A percentile compares a stretch with the other conserved stretches of the same genome.
Evolutionary conservation across 2,113 vertebrate genomes (phyloP).

Genomic region (Apistogramma diplotaenia): DNA sequence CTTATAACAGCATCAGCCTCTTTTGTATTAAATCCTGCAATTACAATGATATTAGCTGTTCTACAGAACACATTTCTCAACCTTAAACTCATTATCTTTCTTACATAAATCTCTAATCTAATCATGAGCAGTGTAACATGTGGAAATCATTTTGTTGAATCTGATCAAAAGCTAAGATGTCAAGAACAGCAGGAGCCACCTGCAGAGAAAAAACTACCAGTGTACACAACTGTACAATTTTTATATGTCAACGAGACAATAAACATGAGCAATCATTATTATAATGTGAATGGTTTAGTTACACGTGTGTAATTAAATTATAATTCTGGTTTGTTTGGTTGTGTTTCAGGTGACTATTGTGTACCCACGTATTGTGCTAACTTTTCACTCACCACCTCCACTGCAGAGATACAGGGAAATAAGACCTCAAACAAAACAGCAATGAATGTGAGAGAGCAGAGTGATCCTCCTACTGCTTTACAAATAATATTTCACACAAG

Average conservation of each 20-base stretch:
- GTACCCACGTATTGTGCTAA: not conserved
- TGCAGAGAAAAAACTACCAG: not conserved
- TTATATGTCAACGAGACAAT: not conserved
- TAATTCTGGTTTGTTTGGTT: not conserved
- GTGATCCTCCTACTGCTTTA: not conserved
- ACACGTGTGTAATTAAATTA: not conserved
- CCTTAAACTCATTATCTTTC: not conserved
- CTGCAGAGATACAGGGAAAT: not conserved
- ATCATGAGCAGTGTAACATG: not conserved
- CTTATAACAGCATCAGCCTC: not conserved
- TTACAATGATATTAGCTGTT: not conserved
- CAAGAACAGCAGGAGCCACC: not conserved
- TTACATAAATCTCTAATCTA: slow-evolving; percentile 9
- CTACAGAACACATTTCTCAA: not conserved
- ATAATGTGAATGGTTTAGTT: accelerated
- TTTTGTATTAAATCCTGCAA: not conserved
- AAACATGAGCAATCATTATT: not conserved
- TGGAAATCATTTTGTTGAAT: not conserved
- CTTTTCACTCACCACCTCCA: not conserved
- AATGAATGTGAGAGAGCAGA: too few species aligned
- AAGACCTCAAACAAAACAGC: not conserved
- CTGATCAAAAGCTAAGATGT: not conserved
- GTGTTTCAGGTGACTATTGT: not conserved
- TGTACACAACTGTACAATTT: not conserved
- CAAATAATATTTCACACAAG: not conserved